A percentile compares a stretch with the other conserved stretches of the same genome.
Conservation (phyloP, 1,140 invertebrate genomes). For the Pseudomyrmex sp. region DNA sequence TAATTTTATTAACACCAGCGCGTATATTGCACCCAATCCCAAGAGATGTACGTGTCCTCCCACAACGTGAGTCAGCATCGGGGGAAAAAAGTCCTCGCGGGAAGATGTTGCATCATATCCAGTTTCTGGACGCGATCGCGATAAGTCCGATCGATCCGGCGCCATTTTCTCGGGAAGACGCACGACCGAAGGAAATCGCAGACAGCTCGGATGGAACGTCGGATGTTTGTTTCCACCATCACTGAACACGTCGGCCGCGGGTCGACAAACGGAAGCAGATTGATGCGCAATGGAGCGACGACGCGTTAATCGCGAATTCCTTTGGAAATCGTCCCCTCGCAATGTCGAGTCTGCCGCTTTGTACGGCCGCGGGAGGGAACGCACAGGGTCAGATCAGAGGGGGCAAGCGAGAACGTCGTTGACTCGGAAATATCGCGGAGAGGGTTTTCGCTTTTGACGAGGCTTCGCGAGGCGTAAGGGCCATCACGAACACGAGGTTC, state of each 20-base stretch:
- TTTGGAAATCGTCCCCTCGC: constrained; percentile 59
- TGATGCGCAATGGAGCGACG: constrained; percentile 63
- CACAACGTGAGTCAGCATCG: constrained; percentile 7
- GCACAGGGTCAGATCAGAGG: constrained; percentile 38
- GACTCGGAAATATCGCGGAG: constrained; percentile 72
- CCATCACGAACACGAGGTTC: constrained; percentile 42
- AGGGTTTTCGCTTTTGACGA: constrained; percentile 68
- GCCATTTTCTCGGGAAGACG: constrained; percentile 54
- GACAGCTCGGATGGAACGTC: constrained; percentile 30
- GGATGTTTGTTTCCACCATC: constrained; percentile 56
- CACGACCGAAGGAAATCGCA: constrained; percentile 55
- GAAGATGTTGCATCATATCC: constrained; percentile 25
- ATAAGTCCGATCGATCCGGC: constrained; percentile 52
- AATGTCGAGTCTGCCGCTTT: constrained; percentile 52
- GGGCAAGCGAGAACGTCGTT: constrained; percentile 63
- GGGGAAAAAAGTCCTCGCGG: neutral
- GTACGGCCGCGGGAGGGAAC: constrained; percentile 23
- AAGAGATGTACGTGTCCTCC: neutral
- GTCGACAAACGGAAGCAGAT: constrained; percentile 68
- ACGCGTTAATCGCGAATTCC: constrained; percentile 66
- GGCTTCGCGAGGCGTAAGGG: constrained; percentile 59
- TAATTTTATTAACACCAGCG: constrained; percentile 53
- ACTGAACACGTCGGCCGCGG: constrained; percentile 14
- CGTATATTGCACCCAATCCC: neutral
- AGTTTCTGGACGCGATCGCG: constrained; percentile 28